Base-by-base conservation (phyloP, 2,888 invertebrate species). In the Cepaea hortensis region DNA sequence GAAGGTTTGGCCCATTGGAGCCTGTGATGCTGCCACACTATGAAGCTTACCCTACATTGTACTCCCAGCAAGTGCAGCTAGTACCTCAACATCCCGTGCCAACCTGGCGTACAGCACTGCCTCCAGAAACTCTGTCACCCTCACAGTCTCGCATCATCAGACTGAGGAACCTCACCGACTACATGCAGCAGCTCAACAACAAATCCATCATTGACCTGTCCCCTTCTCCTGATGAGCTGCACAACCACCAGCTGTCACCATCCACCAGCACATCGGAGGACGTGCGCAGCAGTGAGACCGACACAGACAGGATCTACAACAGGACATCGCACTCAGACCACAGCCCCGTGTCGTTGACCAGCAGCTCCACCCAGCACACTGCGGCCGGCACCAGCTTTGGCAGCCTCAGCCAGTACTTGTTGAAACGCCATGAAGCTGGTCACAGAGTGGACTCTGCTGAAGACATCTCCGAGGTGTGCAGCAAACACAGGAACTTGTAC, bases 201-300 rank as follows among this genome's bases (percentile, higher is more conserved):
- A 83, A 90, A 70, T 91, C 91, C 84, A 92, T 91, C 23, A 92
- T 93, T 72, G 92, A 93, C 85, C 88, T 93, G 84, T 93, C 93
- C n/a, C 93, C 93, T 0, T 92, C 92, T 5, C 93, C 93, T 0
- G 93, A 93, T 87, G 92, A 92, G 68, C 91, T 91, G 5, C 91
- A 91, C 4, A 83, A 85, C 61, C 89, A 90, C 62, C 91, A 92
- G 85, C 90, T 93, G 50, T 92, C 92, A 3, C 92, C 92, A 1
- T 91, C 92, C 3, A 92, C 92, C 1, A 88, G 89, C 77, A 89
- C 88, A 13, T 92, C 92, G 0, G 92, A 92, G 75, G 92, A 92
- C 88, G 91, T 92, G 20, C 82, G 91, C 7, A 91, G 91, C 80
- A 91, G 91, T 75, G 92, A 91, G 55, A 92, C 92, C 11, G 92